Base-by-base conservation (phyloP, 1,140 invertebrate genomes). In the Drusus annulatus region DNA sequence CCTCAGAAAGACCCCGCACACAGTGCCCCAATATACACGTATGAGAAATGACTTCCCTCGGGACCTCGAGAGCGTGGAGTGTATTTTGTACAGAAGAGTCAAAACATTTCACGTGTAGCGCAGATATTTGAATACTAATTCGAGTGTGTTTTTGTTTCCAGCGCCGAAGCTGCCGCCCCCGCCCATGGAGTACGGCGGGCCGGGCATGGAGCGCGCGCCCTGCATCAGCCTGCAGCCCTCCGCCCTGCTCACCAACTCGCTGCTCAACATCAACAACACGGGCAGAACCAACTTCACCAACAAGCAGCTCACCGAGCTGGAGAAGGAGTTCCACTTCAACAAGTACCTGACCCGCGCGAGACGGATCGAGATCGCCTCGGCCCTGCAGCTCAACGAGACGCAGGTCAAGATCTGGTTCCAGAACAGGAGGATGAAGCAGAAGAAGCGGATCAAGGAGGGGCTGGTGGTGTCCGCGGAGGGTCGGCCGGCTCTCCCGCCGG, bases 261-360 rank as follows among this genome's bases (percentile, higher is more conserved):
- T 91, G 65, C 89, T 92, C 80, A 91, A 92, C 85, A 90, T 94
- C 75, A 96, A 95, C 88, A 95, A 95, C 86, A 95, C 96, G 5
- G 97, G 97, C 23, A 91, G 98, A 31, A 99, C 98, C 3, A 99
- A 99, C 89, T 99, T 99, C 90, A 99, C 97, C 71, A 99, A 98
- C 87, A 99, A 99, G 89, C 98, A 99, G 88, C 92, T 99, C 65
- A 99, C 98, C 0, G 98, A 99, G 89, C 91, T 99, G 82, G 98
- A 99, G 87, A 99, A 99, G 87, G 98, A 99, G 89, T 99, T 99
- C 89, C 98, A 99, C 89, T 99, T 98, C 89, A 99, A 99, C 90
- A 99, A 99, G 90, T 99, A 99, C 91, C 92, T 99, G 84, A 99
- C 98, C 2, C 91, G 98, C 82, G 98, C 97, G 7, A 90, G 98